Evolutionary conservation across 2,797 vertebrate genomes (phyloP).

Genomic region (Aplochiton taeniatus): DNA sequence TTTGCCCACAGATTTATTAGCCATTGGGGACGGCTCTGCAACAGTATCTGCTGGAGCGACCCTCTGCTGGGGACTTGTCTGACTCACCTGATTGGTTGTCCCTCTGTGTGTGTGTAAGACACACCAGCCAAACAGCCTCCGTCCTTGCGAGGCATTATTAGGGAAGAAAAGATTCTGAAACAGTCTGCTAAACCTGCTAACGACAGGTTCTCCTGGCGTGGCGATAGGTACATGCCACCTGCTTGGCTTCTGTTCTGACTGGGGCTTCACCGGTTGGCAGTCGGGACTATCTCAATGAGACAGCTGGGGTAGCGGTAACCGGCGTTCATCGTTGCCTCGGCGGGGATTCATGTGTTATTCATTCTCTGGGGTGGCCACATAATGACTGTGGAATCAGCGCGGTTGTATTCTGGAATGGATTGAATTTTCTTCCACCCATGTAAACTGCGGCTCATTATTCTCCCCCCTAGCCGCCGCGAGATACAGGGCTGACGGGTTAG

Average conservation of each 20-base stretch:
- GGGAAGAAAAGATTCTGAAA: conserved; percentile 60
- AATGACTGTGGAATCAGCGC: conserved; percentile 69
- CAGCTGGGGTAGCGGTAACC: conserved; percentile 71
- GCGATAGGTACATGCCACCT: conserved; percentile 58
- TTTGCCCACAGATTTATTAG: conserved; percentile 69
- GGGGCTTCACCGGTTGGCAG: conserved; percentile 63
- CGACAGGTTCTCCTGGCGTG: conserved; percentile 45
- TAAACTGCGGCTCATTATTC: conserved; percentile 63
- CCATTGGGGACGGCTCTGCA: conserved; percentile 69
- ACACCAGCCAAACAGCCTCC: conserved; percentile 54
- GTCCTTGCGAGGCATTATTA: conserved; percentile 68
- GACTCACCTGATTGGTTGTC: conserved; percentile 44
- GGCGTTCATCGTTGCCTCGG: conserved; percentile 75
- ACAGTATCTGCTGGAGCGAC: conserved; percentile 47
- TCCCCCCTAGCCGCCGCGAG: conserved; percentile 42
- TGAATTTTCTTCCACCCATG: conserved; percentile 54
- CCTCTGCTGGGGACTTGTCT: conserved; percentile 51
- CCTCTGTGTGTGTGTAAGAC: conserved; percentile 50
- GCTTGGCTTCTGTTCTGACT: conserved; percentile 60
- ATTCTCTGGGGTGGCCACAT: conserved; percentile 62
- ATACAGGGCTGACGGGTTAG: conserved; percentile 35
- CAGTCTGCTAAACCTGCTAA: conserved; percentile 66
- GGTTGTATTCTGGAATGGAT: conserved; percentile 50
- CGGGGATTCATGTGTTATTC: conserved; percentile 74
- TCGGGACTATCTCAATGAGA: conserved; percentile 62